phyloP scores from a whole-genome alignment of 2,888 invertebrate species.

The Malachius bipustulatus region DNA sequence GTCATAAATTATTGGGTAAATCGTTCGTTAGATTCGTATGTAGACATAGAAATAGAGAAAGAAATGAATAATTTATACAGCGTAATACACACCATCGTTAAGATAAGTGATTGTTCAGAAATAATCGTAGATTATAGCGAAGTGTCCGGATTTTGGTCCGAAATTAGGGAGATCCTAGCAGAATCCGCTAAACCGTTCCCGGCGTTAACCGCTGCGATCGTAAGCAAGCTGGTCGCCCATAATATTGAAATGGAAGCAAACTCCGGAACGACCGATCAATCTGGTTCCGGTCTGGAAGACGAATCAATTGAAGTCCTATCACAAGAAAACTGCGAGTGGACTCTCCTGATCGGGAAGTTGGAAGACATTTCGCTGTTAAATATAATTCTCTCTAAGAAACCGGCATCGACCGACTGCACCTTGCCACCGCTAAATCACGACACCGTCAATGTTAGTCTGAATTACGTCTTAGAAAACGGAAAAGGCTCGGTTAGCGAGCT shows the following conservation, averaged over 20 bases:
- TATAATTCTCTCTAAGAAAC: constrained; percentile 49
- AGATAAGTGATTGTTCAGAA: constrained; percentile 45
- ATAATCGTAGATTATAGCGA: constrained; percentile 54
- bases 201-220: constrained; percentile 70
- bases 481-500: constrained; percentile 80
- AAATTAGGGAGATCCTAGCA: constrained; percentile 57
- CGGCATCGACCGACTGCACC: constrained; percentile 29
- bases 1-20: constrained; percentile 62
- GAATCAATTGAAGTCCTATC: constrained; percentile 48
- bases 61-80: constrained; percentile 58
- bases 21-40: constrained; percentile 40
- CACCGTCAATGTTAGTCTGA: constrained; percentile 50
- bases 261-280: constrained; percentile 23
- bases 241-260: constrained; percentile 38
- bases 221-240: constrained; percentile 64
- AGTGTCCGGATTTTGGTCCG: constrained; percentile 73
- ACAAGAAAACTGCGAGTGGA: constrained; percentile 79
- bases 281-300: constrained; percentile 29
- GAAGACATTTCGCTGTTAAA: constrained; percentile 78
- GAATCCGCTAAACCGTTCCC: constrained; percentile 64
- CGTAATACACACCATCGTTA: constrained; percentile 53
- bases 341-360: constrained; percentile 72
- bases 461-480: constrained; percentile 51
- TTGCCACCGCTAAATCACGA: constrained; percentile 46
- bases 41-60: constrained; percentile 37